phyloP scores from a whole-genome alignment of 2,797 vertebrate genomes.

The Sebastes minor region DNA sequence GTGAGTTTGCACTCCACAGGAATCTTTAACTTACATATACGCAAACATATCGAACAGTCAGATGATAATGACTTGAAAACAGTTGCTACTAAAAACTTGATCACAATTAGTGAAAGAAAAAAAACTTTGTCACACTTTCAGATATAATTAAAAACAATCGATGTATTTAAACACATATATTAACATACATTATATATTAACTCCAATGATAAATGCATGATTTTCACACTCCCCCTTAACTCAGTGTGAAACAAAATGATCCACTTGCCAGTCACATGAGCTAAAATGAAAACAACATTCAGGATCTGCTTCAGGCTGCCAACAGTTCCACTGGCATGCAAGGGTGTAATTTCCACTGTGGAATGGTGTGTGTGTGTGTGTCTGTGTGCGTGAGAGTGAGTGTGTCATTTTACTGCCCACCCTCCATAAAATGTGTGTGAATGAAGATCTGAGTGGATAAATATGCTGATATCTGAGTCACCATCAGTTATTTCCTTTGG shows the following conservation, averaged over 20 bases:
- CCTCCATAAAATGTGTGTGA: background rate
- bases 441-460: background rate
- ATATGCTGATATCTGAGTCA: background rate
- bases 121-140: background rate
- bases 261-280: slow-evolving; percentile 11
- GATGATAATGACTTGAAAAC: background rate
- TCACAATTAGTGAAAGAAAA: background rate
- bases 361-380: background rate
- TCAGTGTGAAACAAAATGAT: slow-evolving; percentile 11
- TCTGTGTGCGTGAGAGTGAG: background rate
- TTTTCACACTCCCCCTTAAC: background rate
- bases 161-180: background rate
- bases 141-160: background rate
- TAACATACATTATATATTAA: background rate
- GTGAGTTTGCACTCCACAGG: background rate
- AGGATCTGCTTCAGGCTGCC: slow-evolving; percentile 15
- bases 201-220: background rate
- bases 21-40: background rate
- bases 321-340: slow-evolving; percentile 29
- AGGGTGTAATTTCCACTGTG: slow-evolving; percentile 13
- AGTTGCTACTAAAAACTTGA: background rate
- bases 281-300: slow-evolving; percentile 16
- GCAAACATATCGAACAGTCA: background rate
- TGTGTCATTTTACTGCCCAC: background rate
- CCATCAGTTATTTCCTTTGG: background rate